These are phyloP conservation scores for Catagonus wagneri DNA, from an alignment of 2,113 vertebrate species.

Conservation along the genomic window DNA sequence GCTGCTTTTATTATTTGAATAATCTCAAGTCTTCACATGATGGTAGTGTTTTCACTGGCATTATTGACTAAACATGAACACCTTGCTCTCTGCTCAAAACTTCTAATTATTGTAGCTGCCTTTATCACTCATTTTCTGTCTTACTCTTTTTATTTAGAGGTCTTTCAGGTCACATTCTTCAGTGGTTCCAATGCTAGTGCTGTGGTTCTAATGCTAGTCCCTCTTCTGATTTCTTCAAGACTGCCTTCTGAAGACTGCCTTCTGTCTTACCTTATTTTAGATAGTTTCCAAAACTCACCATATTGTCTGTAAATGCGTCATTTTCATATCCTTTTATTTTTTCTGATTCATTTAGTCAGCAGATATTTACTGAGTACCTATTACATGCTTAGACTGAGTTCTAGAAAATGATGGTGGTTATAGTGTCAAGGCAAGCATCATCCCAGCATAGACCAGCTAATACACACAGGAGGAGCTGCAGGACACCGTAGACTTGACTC, in stretches of 20 bases:
- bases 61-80: background rate
- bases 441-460: background rate
- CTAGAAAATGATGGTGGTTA: background rate
- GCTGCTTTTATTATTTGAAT: background rate
- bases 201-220: background rate
- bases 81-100: background rate
- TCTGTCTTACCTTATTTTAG: background rate
- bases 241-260: background rate
- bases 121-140: background rate
- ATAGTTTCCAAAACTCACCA: background rate
- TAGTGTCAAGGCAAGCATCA: background rate
- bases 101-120: background rate
- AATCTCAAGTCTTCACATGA: background rate
- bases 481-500: too few species aligned
- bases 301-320: background rate
- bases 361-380: background rate
- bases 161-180: background rate
- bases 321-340: background rate
- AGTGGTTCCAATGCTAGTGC: background rate
- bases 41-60: background rate
- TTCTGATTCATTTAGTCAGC: background rate
- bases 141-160: background rate
- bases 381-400: background rate
- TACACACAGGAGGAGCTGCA: background rate
- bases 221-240: background rate